phyloP scores from a whole-genome alignment of 1,140 invertebrate species.

The Ostrea denselamellosa region DNA sequence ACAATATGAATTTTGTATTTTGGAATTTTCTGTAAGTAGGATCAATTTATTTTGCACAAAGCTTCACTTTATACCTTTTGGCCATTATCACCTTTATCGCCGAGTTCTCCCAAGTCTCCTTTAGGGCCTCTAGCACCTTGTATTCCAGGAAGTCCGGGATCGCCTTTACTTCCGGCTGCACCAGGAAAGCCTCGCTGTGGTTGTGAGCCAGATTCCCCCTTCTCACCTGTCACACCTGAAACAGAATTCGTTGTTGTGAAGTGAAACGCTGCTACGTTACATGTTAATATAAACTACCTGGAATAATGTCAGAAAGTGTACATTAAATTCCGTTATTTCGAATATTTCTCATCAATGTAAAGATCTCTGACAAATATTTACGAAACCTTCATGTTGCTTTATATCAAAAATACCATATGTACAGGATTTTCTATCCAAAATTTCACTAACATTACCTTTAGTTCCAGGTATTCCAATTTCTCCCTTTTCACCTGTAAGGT shows the following conservation, averaged over 20 bases:
- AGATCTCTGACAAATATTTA: no score
- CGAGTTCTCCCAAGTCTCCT: background rate
- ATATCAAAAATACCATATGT: no score
- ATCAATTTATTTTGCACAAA: background rate
- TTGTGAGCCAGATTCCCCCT: background rate
- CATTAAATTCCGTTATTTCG: no score
- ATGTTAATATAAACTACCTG: no score
- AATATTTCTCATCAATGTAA: no score
- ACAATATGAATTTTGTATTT: background rate
- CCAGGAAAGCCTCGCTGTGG: background rate
- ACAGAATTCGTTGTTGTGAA: background rate
- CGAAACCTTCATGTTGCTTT: no score
- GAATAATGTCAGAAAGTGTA: no score
- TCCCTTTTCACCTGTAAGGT: background rate
- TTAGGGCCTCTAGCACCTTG: background rate
- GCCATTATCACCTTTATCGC: background rate
- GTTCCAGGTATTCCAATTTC: background rate
- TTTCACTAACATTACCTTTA: background rate
- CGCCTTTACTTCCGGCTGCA: background rate
- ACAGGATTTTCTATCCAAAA: no score
- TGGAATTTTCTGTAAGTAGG: background rate
- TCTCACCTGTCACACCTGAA: background rate
- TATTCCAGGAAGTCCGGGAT: background rate
- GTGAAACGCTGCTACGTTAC: no score
- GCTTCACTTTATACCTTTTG: background rate